Conservation (phyloP, 2,113 vertebrate genomes). For the Brachypodius melanocephalos region DNA sequence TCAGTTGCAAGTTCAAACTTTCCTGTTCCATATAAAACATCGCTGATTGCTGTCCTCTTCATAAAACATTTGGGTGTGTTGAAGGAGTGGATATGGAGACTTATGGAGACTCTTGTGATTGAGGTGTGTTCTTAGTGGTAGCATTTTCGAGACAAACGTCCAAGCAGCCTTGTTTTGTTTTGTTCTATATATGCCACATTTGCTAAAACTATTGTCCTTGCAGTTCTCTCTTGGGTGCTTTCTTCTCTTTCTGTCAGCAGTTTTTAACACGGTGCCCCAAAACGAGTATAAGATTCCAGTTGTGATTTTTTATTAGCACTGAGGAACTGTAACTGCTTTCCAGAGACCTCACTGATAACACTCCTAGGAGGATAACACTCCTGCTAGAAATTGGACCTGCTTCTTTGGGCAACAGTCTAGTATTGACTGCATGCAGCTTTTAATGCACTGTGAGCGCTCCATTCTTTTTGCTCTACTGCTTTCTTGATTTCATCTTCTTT, state of each 20-base stretch:
- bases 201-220: background rate
- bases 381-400: background rate
- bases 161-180: background rate
- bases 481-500: background rate
- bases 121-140: background rate
- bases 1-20: background rate
- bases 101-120: background rate
- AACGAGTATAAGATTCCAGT: background rate
- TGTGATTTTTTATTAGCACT: background rate
- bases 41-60: background rate
- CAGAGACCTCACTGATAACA: background rate
- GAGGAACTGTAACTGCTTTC: background rate
- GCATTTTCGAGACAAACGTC: background rate
- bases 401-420: background rate
- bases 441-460: background rate
- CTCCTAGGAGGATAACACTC: background rate
- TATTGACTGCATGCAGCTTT: background rate
- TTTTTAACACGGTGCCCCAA: background rate
- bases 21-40: background rate
- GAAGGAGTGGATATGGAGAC: background rate
- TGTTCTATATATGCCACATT: background rate
- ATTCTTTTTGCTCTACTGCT: background rate
- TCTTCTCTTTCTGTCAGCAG: background rate
- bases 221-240: background rate
- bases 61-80: background rate